phyloP scores from a whole-genome alignment of 2,797 vertebrate species.

The Karalla daura region DNA sequence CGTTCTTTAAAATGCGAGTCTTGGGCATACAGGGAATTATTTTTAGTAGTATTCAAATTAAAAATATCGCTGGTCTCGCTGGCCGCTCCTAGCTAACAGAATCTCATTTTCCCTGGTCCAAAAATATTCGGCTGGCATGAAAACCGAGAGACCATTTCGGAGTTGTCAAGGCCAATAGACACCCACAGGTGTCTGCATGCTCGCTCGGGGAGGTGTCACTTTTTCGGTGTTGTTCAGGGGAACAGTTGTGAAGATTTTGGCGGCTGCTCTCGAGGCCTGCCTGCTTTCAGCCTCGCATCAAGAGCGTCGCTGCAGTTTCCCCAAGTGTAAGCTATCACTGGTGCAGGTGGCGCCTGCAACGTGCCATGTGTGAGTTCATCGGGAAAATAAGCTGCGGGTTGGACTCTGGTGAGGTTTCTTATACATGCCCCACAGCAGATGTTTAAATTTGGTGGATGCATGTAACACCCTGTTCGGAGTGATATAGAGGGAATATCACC shows the following conservation, averaged over 20 bases:
- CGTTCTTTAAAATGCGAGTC: not conserved
- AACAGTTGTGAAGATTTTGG: conserved; percentile 30
- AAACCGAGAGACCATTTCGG: conserved; percentile 43
- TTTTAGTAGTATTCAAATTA: conserved; percentile 4
- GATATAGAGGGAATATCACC: conserved; percentile 3
- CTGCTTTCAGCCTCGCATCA: conserved; percentile 24
- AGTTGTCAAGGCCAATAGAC: conserved; percentile 55
- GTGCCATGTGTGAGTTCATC: conserved; percentile 23
- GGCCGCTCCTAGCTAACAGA: conserved; percentile 27
- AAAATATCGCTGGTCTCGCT: conserved; percentile 18
- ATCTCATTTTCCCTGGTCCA: conserved; percentile 23
- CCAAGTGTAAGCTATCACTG: conserved; percentile 24
- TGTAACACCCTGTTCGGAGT: conserved; percentile 20
- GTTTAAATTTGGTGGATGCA: conserved; percentile 32
- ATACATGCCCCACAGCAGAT: conserved; percentile 33
- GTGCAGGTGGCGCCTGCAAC: conserved; percentile 30
- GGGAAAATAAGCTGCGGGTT: conserved; percentile 32
- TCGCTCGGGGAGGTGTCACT: conserved; percentile 51
- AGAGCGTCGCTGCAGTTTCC: conserved; percentile 31
- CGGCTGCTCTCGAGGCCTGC: not conserved
- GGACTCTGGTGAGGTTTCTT: conserved; percentile 31
- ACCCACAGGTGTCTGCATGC: conserved; percentile 60
- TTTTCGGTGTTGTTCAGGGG: conserved; percentile 39
- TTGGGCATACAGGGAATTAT: not conserved
- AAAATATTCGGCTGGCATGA: conserved; percentile 52